Evolutionary conservation across 2,888 invertebrate genomes (phyloP).

Genomic region (Neoscelio sp.): DNA sequence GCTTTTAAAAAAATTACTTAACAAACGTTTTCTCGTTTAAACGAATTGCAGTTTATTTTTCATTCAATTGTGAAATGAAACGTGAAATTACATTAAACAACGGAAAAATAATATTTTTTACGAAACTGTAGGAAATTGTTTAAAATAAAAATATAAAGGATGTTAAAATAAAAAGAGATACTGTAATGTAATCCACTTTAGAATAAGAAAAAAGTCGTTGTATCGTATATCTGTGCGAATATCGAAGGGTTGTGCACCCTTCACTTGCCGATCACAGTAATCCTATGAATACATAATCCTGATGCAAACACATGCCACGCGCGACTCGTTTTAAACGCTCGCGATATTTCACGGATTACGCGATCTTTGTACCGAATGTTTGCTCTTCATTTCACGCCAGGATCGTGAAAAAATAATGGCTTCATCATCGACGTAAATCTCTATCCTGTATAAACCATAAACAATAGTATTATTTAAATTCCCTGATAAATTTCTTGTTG

Average conservation of each 20-base stretch:
- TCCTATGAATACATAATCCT: conserved; percentile 82
- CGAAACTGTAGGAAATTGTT: too few relatives aligned
- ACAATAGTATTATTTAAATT: too few relatives aligned
- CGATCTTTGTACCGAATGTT: conserved; percentile 65
- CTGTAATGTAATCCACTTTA: conserved; percentile 13
- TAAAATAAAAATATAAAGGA: conserved; percentile 24
- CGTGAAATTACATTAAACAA: too few relatives aligned
- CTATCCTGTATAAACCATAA: too few relatives aligned
- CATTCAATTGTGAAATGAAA: too few relatives aligned
- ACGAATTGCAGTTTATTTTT: too few relatives aligned
- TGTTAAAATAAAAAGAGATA: conserved; percentile 16
- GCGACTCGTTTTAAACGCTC: conserved; percentile 78
- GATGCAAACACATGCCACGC: conserved; percentile 81
- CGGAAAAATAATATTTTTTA: too few relatives aligned
- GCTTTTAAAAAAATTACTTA: neutral
- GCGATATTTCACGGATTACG: conserved; percentile 82
- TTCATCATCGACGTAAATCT: conserved; percentile 15
- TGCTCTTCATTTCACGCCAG: conserved; percentile 55
- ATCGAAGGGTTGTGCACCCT: conserved; percentile 70
- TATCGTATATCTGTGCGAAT: conserved; percentile 43
- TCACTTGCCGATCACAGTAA: conserved; percentile 70
- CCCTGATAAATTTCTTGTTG: too few relatives aligned
- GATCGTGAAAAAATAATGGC: conserved; percentile 51
- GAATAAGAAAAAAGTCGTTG: conserved; percentile 28
- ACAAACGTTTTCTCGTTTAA: neutral